Percentiles rank a stretch among this genome's conserved stretches.
Evolutionary conservation across 2,888 invertebrate genomes (phyloP).

Genomic region (Sphaerophoria rueppellii): DNA sequence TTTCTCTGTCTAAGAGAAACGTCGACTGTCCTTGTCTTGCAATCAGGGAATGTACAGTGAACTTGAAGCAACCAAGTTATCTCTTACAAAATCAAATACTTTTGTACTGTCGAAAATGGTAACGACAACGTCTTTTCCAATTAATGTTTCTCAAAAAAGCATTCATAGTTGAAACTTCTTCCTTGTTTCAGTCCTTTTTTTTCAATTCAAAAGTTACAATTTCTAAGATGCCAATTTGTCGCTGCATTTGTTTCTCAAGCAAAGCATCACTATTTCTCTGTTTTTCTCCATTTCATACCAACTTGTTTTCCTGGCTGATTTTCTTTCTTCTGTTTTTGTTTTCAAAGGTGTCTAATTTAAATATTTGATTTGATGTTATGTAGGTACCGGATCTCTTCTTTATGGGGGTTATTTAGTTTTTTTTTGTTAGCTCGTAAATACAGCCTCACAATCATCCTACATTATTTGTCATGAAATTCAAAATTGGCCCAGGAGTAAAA

Average conservation of each 20-base stretch:
- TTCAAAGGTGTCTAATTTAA: conserved; percentile 23
- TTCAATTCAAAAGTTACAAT: neutral
- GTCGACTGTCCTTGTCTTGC: too few species aligned
- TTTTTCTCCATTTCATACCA: neutral
- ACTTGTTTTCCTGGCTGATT: neutral
- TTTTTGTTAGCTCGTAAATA: conserved; percentile 17
- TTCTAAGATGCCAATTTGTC: neutral
- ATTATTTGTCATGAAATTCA: neutral
- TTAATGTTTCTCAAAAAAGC: too few species aligned
- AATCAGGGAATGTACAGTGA: too few species aligned
- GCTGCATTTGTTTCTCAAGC: neutral
- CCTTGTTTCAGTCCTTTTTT: too few species aligned
- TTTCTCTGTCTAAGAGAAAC: too few species aligned
- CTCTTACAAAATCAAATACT: too few species aligned
- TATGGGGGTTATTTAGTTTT: conserved; percentile 14
- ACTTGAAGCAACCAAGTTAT: too few species aligned
- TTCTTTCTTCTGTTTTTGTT: neutral
- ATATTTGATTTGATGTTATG: conserved; percentile 32
- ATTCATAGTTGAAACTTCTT: too few species aligned
- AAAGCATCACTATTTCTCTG: neutral
- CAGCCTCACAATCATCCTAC: conserved; percentile 1
- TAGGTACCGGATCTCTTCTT: neutral
- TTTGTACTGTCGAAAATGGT: too few species aligned
- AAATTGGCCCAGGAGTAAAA: neutral
- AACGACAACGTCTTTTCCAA: too few species aligned